These are phyloP conservation scores for Hylaeus anthracinus DNA, from an alignment of 1,140 invertebrate genomes.

Conservation along the genomic window DNA sequence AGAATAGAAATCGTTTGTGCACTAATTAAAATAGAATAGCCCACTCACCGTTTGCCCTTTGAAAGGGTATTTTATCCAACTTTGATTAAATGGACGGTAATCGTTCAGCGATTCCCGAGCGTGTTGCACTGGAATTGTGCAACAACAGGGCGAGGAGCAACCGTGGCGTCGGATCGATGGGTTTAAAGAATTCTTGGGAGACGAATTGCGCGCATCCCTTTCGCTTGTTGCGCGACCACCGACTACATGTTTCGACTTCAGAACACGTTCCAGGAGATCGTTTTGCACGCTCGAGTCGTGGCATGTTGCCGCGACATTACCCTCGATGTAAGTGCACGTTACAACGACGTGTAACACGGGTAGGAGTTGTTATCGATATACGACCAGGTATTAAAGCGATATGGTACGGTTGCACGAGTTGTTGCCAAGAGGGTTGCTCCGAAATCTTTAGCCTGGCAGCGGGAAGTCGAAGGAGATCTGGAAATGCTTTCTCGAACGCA, in stretches of 20 bases:
- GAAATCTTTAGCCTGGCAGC: too few relatives aligned
- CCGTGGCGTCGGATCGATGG: too few relatives aligned
- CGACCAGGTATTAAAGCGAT: conserved; percentile 38
- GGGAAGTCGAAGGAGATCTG: too few relatives aligned
- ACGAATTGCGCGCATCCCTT: conserved; percentile 11
- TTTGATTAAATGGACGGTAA: too few relatives aligned
- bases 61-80: too few relatives aligned
- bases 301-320: neutral
- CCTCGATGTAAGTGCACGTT: neutral
- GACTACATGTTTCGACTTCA: neutral
- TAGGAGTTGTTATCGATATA: neutral
- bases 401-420: conserved; percentile 17
- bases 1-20: too few relatives aligned
- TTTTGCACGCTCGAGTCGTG: neutral
- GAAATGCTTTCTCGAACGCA: neutral
- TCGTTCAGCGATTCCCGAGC: too few relatives aligned
- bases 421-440: neutral
- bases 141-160: too few relatives aligned
- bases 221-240: neutral
- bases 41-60: too few relatives aligned
- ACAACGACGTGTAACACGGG: conserved; percentile 20
- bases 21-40: too few relatives aligned
- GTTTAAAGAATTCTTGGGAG: too few relatives aligned
- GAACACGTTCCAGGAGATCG: neutral
- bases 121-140: too few relatives aligned